These are phyloP conservation scores for Ameiurus melas DNA, from an alignment of 2,113 vertebrate species.

Conservation along the genomic window DNA sequence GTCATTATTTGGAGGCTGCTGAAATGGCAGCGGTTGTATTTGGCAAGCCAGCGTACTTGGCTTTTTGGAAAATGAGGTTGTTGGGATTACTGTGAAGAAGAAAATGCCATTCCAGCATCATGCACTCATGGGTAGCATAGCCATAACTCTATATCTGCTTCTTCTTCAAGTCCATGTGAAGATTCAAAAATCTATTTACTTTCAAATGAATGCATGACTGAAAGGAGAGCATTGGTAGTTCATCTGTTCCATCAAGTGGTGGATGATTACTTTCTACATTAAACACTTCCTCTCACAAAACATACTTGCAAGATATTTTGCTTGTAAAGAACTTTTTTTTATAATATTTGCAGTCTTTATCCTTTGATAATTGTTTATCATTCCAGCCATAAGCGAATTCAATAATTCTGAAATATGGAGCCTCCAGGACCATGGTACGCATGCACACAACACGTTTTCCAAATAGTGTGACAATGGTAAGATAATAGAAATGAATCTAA, in stretches of 20 bases:
- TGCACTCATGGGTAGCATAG: slow-evolving; percentile 52
- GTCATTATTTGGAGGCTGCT: slow-evolving; percentile 25
- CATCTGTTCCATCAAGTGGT: background rate
- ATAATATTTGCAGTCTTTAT: background rate
- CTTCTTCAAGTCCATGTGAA: slow-evolving; percentile 44
- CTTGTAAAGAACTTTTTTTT: background rate
- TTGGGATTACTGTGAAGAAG: slow-evolving; percentile 45
- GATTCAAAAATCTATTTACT: slow-evolving; percentile 39
- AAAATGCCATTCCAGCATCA: slow-evolving; percentile 59
- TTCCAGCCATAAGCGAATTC: background rate
- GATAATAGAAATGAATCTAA: background rate
- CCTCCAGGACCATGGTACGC: background rate
- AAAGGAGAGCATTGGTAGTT: background rate
- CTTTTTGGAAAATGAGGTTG: slow-evolving; percentile 48
- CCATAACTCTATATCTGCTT: slow-evolving; percentile 56
- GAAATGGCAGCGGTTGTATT: slow-evolving; percentile 17
- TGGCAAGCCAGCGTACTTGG: background rate
- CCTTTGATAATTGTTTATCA: background rate
- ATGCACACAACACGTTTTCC: background rate
- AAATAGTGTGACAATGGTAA: background rate
- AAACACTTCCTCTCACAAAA: background rate
- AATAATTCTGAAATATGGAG: background rate
- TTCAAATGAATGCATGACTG: background rate
- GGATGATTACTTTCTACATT: slow-evolving; percentile 3
- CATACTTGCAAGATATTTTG: background rate